phyloP scores from a whole-genome alignment of 2,888 invertebrate species.

The Lamellibrachia columna region DNA sequence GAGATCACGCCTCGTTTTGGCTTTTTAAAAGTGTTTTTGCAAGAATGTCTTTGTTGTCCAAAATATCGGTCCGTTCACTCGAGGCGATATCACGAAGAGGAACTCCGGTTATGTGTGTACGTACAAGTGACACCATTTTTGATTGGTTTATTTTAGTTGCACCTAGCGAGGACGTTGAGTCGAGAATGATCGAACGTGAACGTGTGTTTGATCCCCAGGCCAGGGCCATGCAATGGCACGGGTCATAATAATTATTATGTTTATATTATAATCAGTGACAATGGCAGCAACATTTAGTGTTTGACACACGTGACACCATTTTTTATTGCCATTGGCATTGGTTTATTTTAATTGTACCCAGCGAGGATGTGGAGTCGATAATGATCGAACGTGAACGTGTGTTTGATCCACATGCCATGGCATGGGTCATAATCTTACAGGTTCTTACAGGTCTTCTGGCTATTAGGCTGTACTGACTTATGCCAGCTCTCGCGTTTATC shows the following conservation, averaged over 20 bases:
- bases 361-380: too few species aligned
- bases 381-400: too few species aligned
- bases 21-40: neutral
- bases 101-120: neutral
- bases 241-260: too few species aligned
- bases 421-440: neutral
- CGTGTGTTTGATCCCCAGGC: too few species aligned
- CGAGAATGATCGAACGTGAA: too few species aligned
- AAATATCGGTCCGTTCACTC: neutral
- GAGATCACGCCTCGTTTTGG: neutral
- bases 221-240: too few species aligned
- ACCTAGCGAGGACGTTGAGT: neutral
- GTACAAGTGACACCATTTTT: neutral
- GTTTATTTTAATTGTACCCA: too few species aligned
- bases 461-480: too few species aligned
- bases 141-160: neutral
- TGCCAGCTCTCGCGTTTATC: too few species aligned
- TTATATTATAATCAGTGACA: neutral
- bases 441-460: neutral
- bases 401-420: neutral
- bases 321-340: too few species aligned
- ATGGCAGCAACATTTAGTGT: neutral
- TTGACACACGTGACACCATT: neutral
- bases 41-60: neutral
- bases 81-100: neutral